These are phyloP conservation scores for Aleiodes leptofemur DNA, from an alignment of 2,888 invertebrate species.

Conservation along the genomic window DNA sequence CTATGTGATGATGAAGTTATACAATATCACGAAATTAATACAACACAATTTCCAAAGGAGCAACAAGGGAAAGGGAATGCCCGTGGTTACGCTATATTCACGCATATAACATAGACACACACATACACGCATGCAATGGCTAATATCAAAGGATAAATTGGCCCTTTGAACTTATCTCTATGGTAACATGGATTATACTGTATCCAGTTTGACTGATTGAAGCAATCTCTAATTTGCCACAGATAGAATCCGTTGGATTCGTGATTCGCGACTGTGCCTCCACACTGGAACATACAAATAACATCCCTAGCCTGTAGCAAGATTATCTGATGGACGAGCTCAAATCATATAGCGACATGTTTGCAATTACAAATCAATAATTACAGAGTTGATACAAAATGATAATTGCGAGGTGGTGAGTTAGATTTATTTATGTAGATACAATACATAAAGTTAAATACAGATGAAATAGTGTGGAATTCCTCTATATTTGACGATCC, in stretches of 20 bases:
- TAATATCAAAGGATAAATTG: conserved; percentile 34
- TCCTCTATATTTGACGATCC: too few species aligned
- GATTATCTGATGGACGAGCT: conserved; percentile 1
- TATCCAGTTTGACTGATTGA: conserved; percentile 21
- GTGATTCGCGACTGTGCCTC: background rate
- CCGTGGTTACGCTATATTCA: conserved; percentile 13
- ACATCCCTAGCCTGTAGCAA: too few species aligned
- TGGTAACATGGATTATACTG: conserved; percentile 14
- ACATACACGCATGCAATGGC: background rate
- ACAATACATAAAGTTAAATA: too few species aligned
- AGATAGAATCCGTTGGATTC: background rate
- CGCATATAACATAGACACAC: background rate
- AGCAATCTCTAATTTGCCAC: conserved; percentile 23
- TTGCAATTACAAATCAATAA: conserved; percentile 17
- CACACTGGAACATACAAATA: background rate
- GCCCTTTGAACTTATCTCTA: conserved; percentile 24
- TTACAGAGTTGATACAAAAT: background rate
- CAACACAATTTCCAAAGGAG: conserved; percentile 3
- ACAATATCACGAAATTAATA: conserved; percentile 17
- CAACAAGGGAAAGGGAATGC: background rate
- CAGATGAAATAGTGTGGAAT: too few species aligned
- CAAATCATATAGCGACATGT: background rate
- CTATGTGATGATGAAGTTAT: too few species aligned
- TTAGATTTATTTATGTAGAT: too few species aligned
- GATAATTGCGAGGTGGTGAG: conserved; percentile 5